Base-by-base conservation (phyloP, 2,888 invertebrate species). In the Plebejus anna region DNA sequence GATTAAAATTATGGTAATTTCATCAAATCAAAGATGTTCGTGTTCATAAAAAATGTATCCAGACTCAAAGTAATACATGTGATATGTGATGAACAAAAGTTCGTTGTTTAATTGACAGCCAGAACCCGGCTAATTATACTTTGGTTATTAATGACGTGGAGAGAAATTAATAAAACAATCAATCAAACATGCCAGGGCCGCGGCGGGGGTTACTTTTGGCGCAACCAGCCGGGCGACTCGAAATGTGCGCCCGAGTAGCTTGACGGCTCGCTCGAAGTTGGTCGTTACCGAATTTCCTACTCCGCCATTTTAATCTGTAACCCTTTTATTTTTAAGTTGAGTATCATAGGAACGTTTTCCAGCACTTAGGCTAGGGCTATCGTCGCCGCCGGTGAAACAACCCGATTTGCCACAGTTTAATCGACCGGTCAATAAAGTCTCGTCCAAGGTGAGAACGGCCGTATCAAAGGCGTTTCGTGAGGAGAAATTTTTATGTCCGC, bases 141-240 rank as follows among this genome's bases (percentile, higher is more conserved):
- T 66, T 87, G 87, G 86, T 86, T 84, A 85, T 86, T 86, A 88
- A 89, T 89, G 86, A 89, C 89, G 89, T 88, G 87, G 90, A 90
- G 90, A 86, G 87, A 89, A 92, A 92, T 92, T 92, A 92, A 92
- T 92, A 91, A 92, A 91, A 90, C 91, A 92, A 92, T 92, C 91
- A 92, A 91, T 91, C 91, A 89, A 88, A 88, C 88, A 87, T 89
- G 91, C 90, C 92, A 90, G 81, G 90, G 90, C 87, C 90, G 87
- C 84, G 84, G 87, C 91, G 91, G 91, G 32, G 92, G 92, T 91
- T 90, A 88, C 90, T 90, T 91, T 91, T 92, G 89, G 91, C 92
- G 88, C 91, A 87, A 89, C 88, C 85, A 32, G 66, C 89, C 90
- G 89, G 90, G 91, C 89, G 91, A 91, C 90, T 91, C 91, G 88